Percentiles rank a stretch among this genome's conserved stretches.
Conservation (phyloP, 2,888 invertebrate species). For the Allolobophora icterica region DNA sequence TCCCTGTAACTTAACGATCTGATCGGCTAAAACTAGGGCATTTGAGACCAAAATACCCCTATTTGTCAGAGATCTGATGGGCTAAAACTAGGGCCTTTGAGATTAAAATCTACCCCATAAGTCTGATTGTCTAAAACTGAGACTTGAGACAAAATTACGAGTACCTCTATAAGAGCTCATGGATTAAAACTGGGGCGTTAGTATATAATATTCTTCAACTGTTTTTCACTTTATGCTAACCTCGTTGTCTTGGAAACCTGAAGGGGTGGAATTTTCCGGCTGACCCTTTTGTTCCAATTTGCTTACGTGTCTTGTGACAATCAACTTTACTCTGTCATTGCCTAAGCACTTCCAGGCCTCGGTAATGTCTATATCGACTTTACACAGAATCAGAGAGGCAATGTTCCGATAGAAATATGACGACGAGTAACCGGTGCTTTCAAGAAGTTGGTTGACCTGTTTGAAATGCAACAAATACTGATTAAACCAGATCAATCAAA, state of each 20-base stretch:
- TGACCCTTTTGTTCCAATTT: neutral
- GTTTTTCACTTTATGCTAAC: neutral
- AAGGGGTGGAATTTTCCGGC: neutral
- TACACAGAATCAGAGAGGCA: neutral
- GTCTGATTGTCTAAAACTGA: too few relatives aligned
- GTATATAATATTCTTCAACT: neutral
- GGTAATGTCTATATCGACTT: neutral
- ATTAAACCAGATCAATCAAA: neutral
- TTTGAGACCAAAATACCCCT: too few relatives aligned
- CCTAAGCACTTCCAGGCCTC: neutral
- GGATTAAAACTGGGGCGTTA: too few relatives aligned
- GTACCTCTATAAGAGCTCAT: too few relatives aligned
- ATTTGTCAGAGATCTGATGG: too few relatives aligned
- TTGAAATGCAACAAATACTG: neutral
- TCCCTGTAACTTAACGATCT: too few relatives aligned
- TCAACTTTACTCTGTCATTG: neutral
- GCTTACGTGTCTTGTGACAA: neutral
- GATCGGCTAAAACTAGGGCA: too few relatives aligned
- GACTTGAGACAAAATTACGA: too few relatives aligned
- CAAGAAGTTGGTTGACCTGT: conserved; percentile 18
- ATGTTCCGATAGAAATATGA: neutral
- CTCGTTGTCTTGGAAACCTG: neutral
- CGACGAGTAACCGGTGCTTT: neutral
- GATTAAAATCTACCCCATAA: too few relatives aligned
- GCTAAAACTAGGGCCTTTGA: too few relatives aligned